phyloP scores from a whole-genome alignment of 2,113 vertebrate genomes.

The Sebastes schlegelii region DNA sequence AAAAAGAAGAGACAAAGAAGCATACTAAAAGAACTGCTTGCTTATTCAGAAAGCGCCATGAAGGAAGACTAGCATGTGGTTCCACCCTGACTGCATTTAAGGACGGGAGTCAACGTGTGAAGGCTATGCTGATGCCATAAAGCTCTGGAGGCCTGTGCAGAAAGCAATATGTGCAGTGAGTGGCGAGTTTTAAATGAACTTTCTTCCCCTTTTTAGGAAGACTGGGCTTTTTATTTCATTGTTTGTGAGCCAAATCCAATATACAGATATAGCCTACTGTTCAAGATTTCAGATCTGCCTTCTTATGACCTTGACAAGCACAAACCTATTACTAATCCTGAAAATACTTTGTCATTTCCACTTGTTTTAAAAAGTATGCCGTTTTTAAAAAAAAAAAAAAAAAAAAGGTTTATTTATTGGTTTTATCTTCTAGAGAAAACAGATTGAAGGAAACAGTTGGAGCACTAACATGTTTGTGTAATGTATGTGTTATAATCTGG shows the following conservation, averaged over 20 bases:
- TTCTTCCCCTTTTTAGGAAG: slow-evolving; percentile 79
- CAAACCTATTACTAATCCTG: slow-evolving; percentile 86
- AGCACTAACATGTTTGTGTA: slow-evolving; percentile 79
- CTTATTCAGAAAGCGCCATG: slow-evolving; percentile 69
- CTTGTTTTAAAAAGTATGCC: slow-evolving; percentile 75
- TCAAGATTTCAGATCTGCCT: slow-evolving; percentile 87
- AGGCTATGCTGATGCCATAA: slow-evolving; percentile 71
- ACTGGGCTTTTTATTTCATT: slow-evolving; percentile 83
- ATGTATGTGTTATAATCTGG: slow-evolving; percentile 74
- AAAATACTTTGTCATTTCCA: slow-evolving; percentile 79
- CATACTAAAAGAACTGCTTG: slow-evolving; percentile 74
- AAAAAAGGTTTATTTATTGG: slow-evolving; percentile 81
- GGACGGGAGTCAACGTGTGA: slow-evolving; percentile 58
- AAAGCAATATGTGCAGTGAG: slow-evolving; percentile 87
- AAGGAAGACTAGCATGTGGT: slow-evolving; percentile 73
- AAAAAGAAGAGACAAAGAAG: slow-evolving; percentile 71
- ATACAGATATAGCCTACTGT: slow-evolving; percentile 83
- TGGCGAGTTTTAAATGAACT: slow-evolving; percentile 77
- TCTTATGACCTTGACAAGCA: slow-evolving; percentile 89
- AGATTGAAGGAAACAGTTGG: slow-evolving; percentile 79
- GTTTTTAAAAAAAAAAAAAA: slow-evolving; percentile 28
- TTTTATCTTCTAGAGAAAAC: slow-evolving; percentile 79
- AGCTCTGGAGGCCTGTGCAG: slow-evolving; percentile 75
- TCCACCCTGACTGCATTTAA: slow-evolving; percentile 64
- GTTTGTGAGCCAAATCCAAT: slow-evolving; percentile 87